Evolutionary conservation across 2,113 vertebrate genomes (phyloP).

Genomic region (Sylvilagus bachmani): DNA sequence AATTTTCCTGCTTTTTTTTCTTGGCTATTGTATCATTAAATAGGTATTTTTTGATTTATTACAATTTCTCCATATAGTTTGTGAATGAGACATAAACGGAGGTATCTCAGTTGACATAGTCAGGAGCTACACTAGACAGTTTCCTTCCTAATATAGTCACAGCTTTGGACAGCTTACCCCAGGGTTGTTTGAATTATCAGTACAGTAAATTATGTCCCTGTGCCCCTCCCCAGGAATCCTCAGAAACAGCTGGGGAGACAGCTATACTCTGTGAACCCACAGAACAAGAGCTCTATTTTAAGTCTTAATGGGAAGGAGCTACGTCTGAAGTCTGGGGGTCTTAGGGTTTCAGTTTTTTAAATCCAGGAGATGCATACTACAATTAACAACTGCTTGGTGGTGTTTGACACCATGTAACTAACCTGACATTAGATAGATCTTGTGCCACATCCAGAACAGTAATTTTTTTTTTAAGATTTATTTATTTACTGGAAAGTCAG

Average conservation of each 20-base stretch:
- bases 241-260: background rate
- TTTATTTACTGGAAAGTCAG: no score
- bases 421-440: background rate
- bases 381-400: background rate
- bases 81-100: background rate
- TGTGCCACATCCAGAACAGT: background rate
- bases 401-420: background rate
- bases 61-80: conserved; percentile 14
- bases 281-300: background rate
- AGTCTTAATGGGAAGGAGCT: background rate
- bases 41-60: conserved; percentile 15
- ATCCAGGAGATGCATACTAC: background rate
- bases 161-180: background rate
- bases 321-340: background rate
- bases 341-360: background rate
- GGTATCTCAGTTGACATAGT: background rate
- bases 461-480: background rate
- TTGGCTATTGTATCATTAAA: conserved; percentile 11
- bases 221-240: background rate
- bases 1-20: background rate
- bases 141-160: background rate
- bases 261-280: background rate
- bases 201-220: background rate
- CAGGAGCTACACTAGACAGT: background rate
- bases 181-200: background rate